Evolutionary conservation across 2,888 invertebrate species (phyloP), one percentile per base, ranked within the genome.

Genomic region (Brenthis hecate): DNA sequence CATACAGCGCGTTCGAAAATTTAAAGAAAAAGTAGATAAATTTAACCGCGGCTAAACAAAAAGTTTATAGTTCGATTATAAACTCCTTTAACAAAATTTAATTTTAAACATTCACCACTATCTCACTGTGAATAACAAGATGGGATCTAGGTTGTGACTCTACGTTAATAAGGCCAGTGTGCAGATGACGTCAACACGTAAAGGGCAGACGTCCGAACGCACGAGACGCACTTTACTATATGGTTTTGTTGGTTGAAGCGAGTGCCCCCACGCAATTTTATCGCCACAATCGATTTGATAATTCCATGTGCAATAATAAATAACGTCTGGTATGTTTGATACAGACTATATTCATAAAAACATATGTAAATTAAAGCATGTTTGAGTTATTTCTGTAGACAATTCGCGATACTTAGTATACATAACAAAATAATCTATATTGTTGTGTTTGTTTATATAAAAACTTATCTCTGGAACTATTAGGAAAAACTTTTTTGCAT

Each of bases 181-280:
- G 43, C 43, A 43, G 61, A 57, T 70, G 72, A 70, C 69, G 70
- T 69, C 69, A 72, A 51, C 69, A 53, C 62, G 65, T 51, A 60
- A 64, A 58, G 69, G 32, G 63, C 66, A 69, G 69, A 69, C 72
- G 72, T 72, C 69, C 62, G 72, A 58, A 63, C 72, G 61, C 65
- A 57, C 51, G 62, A 60, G 67, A 57, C 67, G 65, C 72, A 57
- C 55, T 65, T 54, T 36, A 72, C 72, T 69, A 54, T 65, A 56
- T 68, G 68, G 65, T 54, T 61, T 43, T 19, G 48, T 65, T 47
- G 55, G 63, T 47, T 64, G 65, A 53, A 51, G 19, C 51, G 51
- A 48, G 50, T 58, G 56, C 65, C 65, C 65, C 65, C 65, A 65
- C 55, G 66, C 66, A 47, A 66, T 53, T 36, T 55, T 61, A 66